Evolutionary conservation across 2,797 vertebrate species (phyloP).

Genomic region (Iguana delicatissima): DNA sequence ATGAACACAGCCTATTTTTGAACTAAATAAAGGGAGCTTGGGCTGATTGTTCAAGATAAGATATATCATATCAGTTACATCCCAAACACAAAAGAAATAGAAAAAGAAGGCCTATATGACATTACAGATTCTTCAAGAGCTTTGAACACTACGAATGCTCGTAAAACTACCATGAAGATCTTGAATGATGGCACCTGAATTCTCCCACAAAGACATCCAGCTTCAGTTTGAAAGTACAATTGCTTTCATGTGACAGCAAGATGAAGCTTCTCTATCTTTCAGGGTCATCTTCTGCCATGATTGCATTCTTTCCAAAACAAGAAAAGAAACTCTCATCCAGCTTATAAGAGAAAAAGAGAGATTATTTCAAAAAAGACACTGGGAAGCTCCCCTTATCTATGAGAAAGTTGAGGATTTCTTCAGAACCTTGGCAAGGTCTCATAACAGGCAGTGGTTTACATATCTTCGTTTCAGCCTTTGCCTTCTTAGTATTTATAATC

Average conservation of each 20-base stretch:
- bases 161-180: constrained; percentile 17
- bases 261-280: constrained; percentile 29
- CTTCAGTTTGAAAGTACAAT: constrained; percentile 11
- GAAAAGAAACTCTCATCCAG: background rate
- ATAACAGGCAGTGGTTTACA: background rate
- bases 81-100: background rate
- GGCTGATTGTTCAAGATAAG: background rate
- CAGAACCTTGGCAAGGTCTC: constrained; percentile 6
- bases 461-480: background rate
- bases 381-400: background rate
- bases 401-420: background rate
- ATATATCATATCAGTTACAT: constrained; percentile 2
- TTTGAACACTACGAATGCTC: constrained; percentile 4
- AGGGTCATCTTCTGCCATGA: constrained; percentile 21
- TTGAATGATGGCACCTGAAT: constrained; percentile 25
- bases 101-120: background rate
- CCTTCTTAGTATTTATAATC: background rate
- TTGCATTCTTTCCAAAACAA: constrained; percentile 21
- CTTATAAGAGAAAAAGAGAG: background rate
- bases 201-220: constrained; percentile 4
- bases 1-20: background rate
- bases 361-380: background rate
- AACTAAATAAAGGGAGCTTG: background rate
- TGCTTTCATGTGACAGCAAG: constrained; percentile 26
- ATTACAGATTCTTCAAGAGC: background rate